phyloP scores from a whole-genome alignment of 1,140 invertebrate genomes.

The Camponotus vicinus region DNA sequence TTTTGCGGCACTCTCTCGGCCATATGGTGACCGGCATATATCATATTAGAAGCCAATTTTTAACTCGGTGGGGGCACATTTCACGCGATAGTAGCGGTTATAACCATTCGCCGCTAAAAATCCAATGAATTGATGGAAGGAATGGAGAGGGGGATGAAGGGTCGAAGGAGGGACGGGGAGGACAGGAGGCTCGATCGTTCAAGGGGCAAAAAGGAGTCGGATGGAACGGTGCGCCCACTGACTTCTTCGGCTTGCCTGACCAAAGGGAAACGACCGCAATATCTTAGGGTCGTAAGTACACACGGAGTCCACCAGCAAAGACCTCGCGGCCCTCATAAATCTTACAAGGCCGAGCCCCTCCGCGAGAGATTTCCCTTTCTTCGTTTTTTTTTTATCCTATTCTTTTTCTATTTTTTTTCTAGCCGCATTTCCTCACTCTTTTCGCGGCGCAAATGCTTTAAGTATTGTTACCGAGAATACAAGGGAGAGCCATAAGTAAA shows the following conservation, averaged over 20 bases:
- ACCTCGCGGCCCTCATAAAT: slow-evolving; percentile 70
- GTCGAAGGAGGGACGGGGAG: background rate
- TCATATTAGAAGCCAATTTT: slow-evolving; percentile 83
- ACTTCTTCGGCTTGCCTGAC: slow-evolving; percentile 73
- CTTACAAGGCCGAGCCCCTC: slow-evolving; percentile 58
- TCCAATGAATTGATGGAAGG: slow-evolving; percentile 80
- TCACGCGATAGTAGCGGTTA: slow-evolving; percentile 73
- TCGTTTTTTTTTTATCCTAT: background rate
- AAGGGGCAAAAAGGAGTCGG: slow-evolving; percentile 67
- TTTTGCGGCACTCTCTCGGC: slow-evolving; percentile 75
- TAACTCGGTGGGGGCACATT: slow-evolving; percentile 79
- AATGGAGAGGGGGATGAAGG: background rate
- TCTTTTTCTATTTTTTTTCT: slow-evolving; percentile 23
- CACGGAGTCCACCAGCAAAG: slow-evolving; percentile 69
- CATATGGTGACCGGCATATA: slow-evolving; percentile 80
- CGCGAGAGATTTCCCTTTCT: slow-evolving; percentile 59
- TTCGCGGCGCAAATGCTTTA: slow-evolving; percentile 20
- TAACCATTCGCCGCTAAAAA: slow-evolving; percentile 77
- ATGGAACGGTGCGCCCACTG: slow-evolving; percentile 50
- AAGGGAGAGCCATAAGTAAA: background rate
- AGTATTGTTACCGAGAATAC: slow-evolving; percentile 25
- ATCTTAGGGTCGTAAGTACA: slow-evolving; percentile 76
- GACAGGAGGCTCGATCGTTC: slow-evolving; percentile 48
- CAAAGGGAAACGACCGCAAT: slow-evolving; percentile 76
- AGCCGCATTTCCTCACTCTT: background rate